phyloP scores from a whole-genome alignment of 2,797 vertebrate species.

The Sebastes itinus region DNA sequence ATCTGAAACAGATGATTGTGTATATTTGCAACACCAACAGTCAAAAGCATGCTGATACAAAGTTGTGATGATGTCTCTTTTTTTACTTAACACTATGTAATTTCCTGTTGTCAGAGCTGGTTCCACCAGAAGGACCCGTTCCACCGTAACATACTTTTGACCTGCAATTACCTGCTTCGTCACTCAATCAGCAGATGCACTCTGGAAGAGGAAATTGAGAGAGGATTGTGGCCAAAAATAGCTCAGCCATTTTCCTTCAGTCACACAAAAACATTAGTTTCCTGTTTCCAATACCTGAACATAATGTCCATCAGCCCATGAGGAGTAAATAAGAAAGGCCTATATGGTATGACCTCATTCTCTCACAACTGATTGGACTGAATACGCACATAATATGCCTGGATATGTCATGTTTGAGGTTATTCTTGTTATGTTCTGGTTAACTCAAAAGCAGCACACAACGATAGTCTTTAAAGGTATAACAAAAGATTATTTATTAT shows the following conservation, averaged over 20 bases:
- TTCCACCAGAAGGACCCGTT: conserved; percentile 10
- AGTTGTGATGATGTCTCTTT: rapidly evolving
- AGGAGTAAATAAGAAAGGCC: neutral
- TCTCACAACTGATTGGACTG: neutral
- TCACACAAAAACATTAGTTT: neutral
- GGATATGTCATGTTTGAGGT: neutral
- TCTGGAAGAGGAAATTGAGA: conserved; percentile 42
- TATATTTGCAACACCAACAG: neutral
- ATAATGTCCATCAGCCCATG: neutral
- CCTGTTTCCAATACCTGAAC: neutral
- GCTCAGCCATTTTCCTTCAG: neutral
- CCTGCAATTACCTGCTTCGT: conserved; percentile 56
- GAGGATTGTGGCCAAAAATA: neutral
- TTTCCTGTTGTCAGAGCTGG: conserved; percentile 26
- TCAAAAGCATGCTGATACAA: neutral
- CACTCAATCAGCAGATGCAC: conserved; percentile 13
- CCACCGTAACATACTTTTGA: conserved; percentile 11
- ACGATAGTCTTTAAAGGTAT: too few relatives aligned
- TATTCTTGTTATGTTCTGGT: neutral
- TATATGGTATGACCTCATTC: neutral
- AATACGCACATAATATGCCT: neutral
- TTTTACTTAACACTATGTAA: neutral
- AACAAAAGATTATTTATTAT: too few relatives aligned
- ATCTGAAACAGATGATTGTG: neutral
- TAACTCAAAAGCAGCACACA: too few relatives aligned